A percentile compares a stretch with the other conserved stretches of the same genome.
Conservation (phyloP, 2,888 invertebrate species). For the Lacanobia oleracea region DNA sequence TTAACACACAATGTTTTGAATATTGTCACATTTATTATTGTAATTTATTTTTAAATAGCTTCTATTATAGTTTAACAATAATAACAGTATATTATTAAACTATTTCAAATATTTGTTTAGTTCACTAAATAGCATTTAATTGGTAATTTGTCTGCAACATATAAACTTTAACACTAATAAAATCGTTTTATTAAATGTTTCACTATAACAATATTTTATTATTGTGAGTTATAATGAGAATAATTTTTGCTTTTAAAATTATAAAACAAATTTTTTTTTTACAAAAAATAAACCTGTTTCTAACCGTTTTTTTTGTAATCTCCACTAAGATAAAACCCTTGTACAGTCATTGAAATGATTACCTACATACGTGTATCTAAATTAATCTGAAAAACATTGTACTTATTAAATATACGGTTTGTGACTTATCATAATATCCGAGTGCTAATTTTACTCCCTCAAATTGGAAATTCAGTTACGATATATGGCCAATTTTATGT, state of each 20-base stretch:
- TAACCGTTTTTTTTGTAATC: background rate
- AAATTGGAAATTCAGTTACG: constrained; percentile 72
- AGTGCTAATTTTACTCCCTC: constrained; percentile 74
- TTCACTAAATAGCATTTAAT: constrained; percentile 65
- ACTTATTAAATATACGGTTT: constrained; percentile 18
- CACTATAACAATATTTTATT: constrained; percentile 43
- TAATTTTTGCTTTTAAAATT: background rate
- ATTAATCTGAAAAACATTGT: constrained; percentile 20
- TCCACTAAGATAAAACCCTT: background rate
- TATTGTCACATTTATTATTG: constrained; percentile 69
- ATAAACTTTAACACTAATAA: constrained; percentile 51
- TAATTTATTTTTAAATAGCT: constrained; percentile 63
- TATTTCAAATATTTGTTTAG: constrained; percentile 57
- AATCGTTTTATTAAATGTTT: constrained; percentile 60
- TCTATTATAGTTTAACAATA: constrained; percentile 56
- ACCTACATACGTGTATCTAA: background rate
- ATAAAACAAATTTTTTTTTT: background rate
- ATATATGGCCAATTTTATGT: constrained; percentile 66
- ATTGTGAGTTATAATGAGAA: constrained; percentile 8
- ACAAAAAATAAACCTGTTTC: background rate
- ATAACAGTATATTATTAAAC: constrained; percentile 58
- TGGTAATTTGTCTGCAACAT: constrained; percentile 58
- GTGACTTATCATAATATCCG: constrained; percentile 51
- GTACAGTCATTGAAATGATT: constrained; percentile 20
- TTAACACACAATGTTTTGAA: constrained; percentile 68